Evolutionary conservation across 2,888 invertebrate genomes (phyloP).

Genomic region (Stenodera caucasica): DNA sequence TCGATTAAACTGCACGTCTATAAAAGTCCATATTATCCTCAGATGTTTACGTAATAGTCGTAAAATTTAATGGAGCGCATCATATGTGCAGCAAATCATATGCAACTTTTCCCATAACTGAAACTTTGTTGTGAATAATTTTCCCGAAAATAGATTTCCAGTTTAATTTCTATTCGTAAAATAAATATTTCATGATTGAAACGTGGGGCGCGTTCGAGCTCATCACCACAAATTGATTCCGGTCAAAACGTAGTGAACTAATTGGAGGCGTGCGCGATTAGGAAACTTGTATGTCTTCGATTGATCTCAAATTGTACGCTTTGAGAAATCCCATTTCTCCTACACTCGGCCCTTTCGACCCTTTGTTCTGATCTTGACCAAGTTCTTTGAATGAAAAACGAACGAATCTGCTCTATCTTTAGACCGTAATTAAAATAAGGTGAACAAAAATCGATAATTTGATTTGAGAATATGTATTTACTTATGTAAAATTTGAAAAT

Average conservation of each 20-base stretch:
- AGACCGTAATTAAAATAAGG: not conserved
- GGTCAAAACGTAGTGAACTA: slow-evolving; percentile 1
- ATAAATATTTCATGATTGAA: not conserved
- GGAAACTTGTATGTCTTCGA: not conserved
- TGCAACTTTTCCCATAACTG: slow-evolving; percentile 25
- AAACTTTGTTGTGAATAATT: slow-evolving; percentile 19
- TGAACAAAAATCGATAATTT: too few species aligned
- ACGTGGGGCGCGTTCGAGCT: not conserved
- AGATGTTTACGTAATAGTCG: slow-evolving; percentile 28
- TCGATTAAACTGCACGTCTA: slow-evolving; percentile 16
- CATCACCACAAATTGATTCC: slow-evolving; percentile 6
- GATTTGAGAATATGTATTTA: too few species aligned
- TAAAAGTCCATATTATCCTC: slow-evolving; percentile 18
- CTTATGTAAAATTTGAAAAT: too few species aligned
- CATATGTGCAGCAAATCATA: slow-evolving; percentile 28
- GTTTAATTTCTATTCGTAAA: too few species aligned
- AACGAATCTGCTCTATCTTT: not conserved
- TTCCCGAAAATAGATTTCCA: too few species aligned
- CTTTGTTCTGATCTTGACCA: not conserved
- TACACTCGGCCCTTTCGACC: not conserved
- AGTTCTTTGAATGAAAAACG: not conserved
- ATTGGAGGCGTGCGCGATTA: slow-evolving; percentile 2
- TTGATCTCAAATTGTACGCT: not conserved
- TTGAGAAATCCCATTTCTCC: not conserved
- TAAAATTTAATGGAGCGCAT: slow-evolving; percentile 31